Base-by-base conservation (phyloP, 2,888 invertebrate genomes). In the Campoletis raptor region DNA sequence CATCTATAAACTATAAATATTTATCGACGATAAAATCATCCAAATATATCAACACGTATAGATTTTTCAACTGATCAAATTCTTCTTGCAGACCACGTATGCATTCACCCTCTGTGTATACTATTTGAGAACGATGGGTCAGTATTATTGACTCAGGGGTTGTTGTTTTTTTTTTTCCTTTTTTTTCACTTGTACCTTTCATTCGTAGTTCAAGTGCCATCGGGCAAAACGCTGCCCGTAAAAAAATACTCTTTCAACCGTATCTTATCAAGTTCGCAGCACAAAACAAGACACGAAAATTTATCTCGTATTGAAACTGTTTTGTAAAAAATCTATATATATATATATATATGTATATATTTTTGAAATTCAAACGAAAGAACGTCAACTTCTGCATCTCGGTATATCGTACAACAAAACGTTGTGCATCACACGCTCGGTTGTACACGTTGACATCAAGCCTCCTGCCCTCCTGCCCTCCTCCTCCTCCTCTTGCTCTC, bases 341-440 rank as follows among this genome's bases (percentile, higher is more conserved):
- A 69, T 7, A 42, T 2, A 78, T 12, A 66, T 9, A 52, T 18
- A 2, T 2, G 15, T 9, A 40, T 30, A 30, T 5, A 78, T 30
- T 36, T 36, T 52, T 64, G 24, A 61, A 61, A 64, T 61, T 61
- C 15, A 15, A 61, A 64, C n/a, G 61, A 61, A 81, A 45, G 52
- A 81, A 67, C 67, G 74, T 74, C 76, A 82, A 69, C 76, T 37
- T 36, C 45, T 82, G 18, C 57, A 82, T 76, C 76, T 81, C 81
- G 66, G 57, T 66, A n/a, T 66, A 69, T 42, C 36, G 24, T 45
- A 69, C 67, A 45, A 76, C 82, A 82, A 82, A 76, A 82, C 76
- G 69, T 82, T 82, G 74, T 45, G 82, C 45, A 82, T 76, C 76
- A 69, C 82, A 82, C 76, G 82, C 74, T 69, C 82, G 69, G 57